Evolutionary conservation across 2,113 vertebrate genomes (phyloP), one percentile per base, ranked within the genome.

Genomic region (Hiodon alosoides): DNA sequence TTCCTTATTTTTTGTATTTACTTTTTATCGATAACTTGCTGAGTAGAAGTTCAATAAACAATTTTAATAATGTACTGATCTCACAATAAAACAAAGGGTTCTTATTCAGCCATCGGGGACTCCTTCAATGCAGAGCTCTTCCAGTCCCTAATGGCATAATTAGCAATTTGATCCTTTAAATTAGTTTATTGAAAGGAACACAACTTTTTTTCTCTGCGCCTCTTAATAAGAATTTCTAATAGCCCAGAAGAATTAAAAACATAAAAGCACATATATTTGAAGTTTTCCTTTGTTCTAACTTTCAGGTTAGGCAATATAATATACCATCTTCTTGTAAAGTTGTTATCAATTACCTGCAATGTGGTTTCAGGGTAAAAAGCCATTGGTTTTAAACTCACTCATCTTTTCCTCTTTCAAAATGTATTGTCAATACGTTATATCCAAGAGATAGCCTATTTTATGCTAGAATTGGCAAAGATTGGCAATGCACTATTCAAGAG

Each of bases 111-210:
- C 83, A 78, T 83, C 84, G 81, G 89, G 86, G 83, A 86, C 81
- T 79, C 81, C 84, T 82, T 83, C 83, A 80, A 62, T 78, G 81
- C 79, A 79, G 59, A 81, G 80, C 78, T 71, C 17, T 80, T 84
- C 59, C 71, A 82, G 79, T 88, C 89, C 89, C 88, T 79, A 82
- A 87, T 89, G 89, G 85, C 89, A 89, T 88, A 87, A 90, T 90
- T 89, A 90, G 89, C 66, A 84, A 85, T 83, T 84, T 87, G 84
- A 87, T 89, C 89, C 85, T 74, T 83, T 71, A 77, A 86, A 89
- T 89, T 87, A 87, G 89, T 90, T 90, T 89, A 89, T 82, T 84
- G 84, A 84, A 85, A 87, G 83, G 87, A 89, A 76, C 67, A 51
- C 87, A 89, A 88, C 87, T 89, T 87, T 88, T 87, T 88, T 88